Evolutionary conservation across 2,797 vertebrate species (phyloP).

Genomic region (Oophaga sylvatica): DNA sequence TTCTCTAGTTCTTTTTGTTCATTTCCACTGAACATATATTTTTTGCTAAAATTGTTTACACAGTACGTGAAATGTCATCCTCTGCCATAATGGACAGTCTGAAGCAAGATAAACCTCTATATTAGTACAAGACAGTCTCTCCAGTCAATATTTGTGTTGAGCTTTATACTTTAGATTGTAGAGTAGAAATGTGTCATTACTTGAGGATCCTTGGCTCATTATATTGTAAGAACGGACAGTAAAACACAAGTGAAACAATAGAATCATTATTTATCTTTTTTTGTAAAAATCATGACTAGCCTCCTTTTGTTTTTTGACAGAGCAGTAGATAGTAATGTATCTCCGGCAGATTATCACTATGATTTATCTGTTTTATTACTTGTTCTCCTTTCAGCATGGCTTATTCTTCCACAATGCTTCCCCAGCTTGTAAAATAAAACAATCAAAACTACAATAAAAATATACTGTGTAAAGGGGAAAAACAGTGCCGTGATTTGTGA

Average conservation of each 20-base stretch:
- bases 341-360: slow-evolving; percentile 2
- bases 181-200: neutral
- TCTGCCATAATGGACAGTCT: neutral
- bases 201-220: neutral
- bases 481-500: neutral
- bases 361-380: slow-evolving; percentile 40
- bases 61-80: no score
- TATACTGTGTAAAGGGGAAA: neutral
- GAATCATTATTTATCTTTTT: neutral
- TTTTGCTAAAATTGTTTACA: neutral
- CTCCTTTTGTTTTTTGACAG: neutral
- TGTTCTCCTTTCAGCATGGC: slow-evolving; percentile 9
- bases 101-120: neutral
- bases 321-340: slow-evolving; percentile 15
- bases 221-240: neutral
- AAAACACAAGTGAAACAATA: neutral
- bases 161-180: neutral
- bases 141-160: neutral
- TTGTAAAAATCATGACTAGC: neutral
- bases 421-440: slow-evolving; percentile 30
- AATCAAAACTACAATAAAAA: slow-evolving; percentile 19
- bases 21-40: neutral
- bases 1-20: neutral
- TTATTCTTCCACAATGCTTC: slow-evolving; percentile 22
- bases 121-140: neutral